phyloP scores from a whole-genome alignment of 2,888 invertebrate species.

The Rhingia rostrata region DNA sequence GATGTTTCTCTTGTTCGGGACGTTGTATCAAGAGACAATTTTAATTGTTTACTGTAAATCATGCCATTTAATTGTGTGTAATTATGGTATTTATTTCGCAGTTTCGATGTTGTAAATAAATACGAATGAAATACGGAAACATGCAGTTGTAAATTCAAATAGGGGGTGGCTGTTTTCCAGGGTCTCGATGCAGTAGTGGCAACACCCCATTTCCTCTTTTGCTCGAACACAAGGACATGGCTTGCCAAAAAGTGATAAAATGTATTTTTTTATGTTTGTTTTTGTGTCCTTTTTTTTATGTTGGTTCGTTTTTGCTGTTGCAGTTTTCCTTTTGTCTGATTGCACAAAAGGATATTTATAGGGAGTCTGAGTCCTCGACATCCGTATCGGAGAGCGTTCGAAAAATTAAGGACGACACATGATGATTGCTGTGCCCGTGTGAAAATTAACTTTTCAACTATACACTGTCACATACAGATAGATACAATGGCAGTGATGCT shows the following conservation, averaged over 20 bases:
- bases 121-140: conserved; percentile 73
- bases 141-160: conserved; percentile 74
- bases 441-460: conserved; percentile 73
- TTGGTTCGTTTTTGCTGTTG: conserved; percentile 26
- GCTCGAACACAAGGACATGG: conserved; percentile 52
- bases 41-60: conserved; percentile 73
- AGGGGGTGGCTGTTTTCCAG: conserved; percentile 39
- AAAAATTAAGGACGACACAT: conserved; percentile 73
- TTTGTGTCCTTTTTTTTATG: conserved; percentile 4
- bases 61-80: conserved; percentile 74
- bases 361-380: conserved; percentile 44
- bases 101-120: conserved; percentile 73
- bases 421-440: conserved; percentile 73
- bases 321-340: conserved; percentile 68
- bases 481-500: conserved; percentile 13
- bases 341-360: conserved; percentile 70
- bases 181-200: conserved; percentile 19
- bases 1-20: conserved; percentile 44
- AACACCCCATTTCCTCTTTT: conserved; percentile 30
- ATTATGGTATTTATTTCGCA: conserved; percentile 74
- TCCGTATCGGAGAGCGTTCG: conserved; percentile 57
- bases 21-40: conserved; percentile 67
- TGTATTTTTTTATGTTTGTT: conserved; percentile 42
- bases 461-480: conserved; percentile 35
- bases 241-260: conserved; percentile 74